These are phyloP conservation scores for Lepidostoma basale DNA, from an alignment of 1,140 invertebrate genomes.

Conservation along the genomic window DNA sequence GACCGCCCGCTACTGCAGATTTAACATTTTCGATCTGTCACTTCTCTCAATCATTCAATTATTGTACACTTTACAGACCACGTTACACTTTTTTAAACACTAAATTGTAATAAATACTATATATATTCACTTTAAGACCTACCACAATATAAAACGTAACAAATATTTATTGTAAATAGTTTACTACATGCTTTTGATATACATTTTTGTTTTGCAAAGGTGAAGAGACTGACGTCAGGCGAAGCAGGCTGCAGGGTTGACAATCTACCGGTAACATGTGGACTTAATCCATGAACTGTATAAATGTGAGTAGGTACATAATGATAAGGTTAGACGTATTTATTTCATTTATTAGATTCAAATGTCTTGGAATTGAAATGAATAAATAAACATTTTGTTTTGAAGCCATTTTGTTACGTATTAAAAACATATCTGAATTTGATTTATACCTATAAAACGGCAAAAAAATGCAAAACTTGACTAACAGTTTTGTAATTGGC, in stretches of 20 bases:
- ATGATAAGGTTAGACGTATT: constrained; percentile 32
- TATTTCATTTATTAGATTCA: background rate
- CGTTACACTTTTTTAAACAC: constrained; percentile 26
- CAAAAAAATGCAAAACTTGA: background rate
- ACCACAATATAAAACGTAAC: constrained; percentile 35
- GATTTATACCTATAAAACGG: background rate
- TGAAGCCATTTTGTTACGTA: background rate
- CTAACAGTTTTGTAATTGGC: constrained; percentile 15
- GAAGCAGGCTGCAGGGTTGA: constrained; percentile 40
- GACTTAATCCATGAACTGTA: constrained; percentile 32
- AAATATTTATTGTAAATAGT: constrained; percentile 39
- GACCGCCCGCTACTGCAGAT: constrained; percentile 42
- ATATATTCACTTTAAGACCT: constrained; percentile 31
- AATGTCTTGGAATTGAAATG: background rate
- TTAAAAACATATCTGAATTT: background rate
- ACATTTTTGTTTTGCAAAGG: constrained; percentile 43
- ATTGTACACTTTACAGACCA: constrained; percentile 14
- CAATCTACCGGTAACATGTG: constrained; percentile 42
- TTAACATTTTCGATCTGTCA: constrained; percentile 42
- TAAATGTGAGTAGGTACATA: constrained; percentile 3
- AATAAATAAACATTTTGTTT: too few relatives aligned
- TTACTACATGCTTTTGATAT: constrained; percentile 40
- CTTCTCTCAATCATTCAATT: constrained; percentile 34
- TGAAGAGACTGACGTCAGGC: constrained; percentile 43
- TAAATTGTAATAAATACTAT: constrained; percentile 13